Conservation (phyloP, 2,888 invertebrate species). For the Xanthorhoe spadicearia region DNA sequence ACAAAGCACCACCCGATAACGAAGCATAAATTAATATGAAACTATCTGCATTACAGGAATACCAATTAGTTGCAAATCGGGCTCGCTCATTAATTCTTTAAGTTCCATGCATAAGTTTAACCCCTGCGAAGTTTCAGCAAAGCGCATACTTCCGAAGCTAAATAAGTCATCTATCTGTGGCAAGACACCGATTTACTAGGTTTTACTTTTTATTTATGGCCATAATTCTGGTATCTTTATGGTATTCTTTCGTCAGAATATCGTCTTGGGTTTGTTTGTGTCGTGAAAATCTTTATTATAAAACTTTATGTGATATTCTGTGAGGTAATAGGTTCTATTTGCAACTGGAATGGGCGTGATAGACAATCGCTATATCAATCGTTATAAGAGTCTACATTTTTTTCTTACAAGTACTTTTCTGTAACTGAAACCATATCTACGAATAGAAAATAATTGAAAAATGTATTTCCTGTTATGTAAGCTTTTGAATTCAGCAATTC, state of each 20-base stretch:
- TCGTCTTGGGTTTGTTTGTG: background rate
- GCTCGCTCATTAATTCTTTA: conserved; percentile 31
- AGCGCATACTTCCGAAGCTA: conserved; percentile 9
- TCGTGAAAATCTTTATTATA: background rate
- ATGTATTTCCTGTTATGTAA: background rate
- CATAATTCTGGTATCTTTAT: background rate
- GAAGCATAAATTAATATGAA: conserved; percentile 28
- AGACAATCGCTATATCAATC: background rate
- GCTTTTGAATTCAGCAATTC: background rate
- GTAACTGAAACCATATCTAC: background rate
- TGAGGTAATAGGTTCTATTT: too few species aligned
- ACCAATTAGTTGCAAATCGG: conserved; percentile 29
- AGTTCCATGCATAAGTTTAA: conserved; percentile 28
- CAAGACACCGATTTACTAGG: background rate
- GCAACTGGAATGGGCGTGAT: too few species aligned
- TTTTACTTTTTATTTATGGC: background rate
- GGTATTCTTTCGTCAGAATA: background rate
- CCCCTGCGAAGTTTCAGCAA: conserved; percentile 17
- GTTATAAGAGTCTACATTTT: background rate
- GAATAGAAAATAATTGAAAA: background rate
- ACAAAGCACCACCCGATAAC: conserved; percentile 13
- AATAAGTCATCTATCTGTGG: conserved; percentile 7
- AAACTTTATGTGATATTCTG: too few species aligned
- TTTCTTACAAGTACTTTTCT: background rate
- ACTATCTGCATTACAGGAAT: conserved; percentile 25